Evolutionary conservation across 2,113 vertebrate species (phyloP), one percentile per base, ranked within the genome.

Genomic region (Otis tarda): DNA sequence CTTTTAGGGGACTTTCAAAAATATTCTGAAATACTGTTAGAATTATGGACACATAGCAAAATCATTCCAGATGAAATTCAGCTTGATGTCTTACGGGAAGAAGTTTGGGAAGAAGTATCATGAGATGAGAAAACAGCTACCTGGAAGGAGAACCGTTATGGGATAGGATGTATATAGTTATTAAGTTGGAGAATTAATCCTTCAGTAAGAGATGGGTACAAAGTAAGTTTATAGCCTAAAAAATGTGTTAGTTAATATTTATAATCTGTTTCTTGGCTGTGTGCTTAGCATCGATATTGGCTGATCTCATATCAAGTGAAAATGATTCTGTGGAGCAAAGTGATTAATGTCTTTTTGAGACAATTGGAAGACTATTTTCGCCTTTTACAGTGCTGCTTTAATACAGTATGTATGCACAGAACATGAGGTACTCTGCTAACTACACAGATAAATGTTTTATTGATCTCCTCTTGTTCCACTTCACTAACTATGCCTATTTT

Each of bases 381-480:
- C 78, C 73, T 70, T 89, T 74, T 56, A n/a, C 43, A 20, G 33
- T 4, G 18, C 82, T 87, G 25, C 35, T 93, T 82, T 91, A n/a
- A 35, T 49, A 27, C 33, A 31, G 65, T 12, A 4, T 52, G 20
- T 35, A 15, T 60, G 74, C 70, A 47, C 31, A 16, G 76, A n/a
- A 12, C 23, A 41, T 37, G 69, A 87, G 59, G 14, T 55, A 31
- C 43, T 63, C 35, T 20, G 3, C 77, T 87, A 76, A 71, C 55
- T 89, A 20, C 73, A 47, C 60, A 89, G 68, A 53, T 45, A 78
- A 63, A 39, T 78, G 73, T 81, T 92, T 52, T 84, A 97, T 96
- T 94, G 89, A 94, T 96, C 80, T 81, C 68, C 63, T 78, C 37
- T 84, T 4, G 5, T 92, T 95, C 76, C 60, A 67, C 68, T 77